phyloP scores from a whole-genome alignment of 1,140 invertebrate genomes.

The Meloidogyne hapla region DNA sequence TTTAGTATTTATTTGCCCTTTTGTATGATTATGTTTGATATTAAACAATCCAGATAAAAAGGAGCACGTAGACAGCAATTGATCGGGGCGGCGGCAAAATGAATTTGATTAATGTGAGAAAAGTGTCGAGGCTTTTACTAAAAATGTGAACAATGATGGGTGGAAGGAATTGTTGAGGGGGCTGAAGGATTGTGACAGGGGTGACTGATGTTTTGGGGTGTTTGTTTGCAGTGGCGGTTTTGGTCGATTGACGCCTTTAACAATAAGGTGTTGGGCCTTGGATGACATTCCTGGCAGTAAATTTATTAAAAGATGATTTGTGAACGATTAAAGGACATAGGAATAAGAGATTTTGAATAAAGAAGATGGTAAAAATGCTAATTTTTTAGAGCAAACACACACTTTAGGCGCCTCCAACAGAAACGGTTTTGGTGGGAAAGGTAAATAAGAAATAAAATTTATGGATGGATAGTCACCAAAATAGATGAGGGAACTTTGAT shows the following conservation, averaged over 20 bases:
- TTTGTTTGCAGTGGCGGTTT: not conserved
- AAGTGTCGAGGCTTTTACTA: not conserved
- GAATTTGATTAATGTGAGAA: slow-evolving; percentile 20
- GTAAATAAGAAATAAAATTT: not conserved
- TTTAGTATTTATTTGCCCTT: not conserved
- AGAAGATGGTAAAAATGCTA: not conserved
- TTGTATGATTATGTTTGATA: not conserved
- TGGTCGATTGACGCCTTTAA: not conserved
- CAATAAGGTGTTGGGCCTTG: not conserved
- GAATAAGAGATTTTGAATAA: too few species aligned
- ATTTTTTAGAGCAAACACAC: not conserved
- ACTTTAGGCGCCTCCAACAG: not conserved
- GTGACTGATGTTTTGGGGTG: not conserved
- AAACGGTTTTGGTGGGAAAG: not conserved
- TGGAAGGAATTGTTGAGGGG: not conserved
- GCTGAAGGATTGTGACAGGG: not conserved
- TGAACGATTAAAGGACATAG: not conserved
- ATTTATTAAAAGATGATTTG: not conserved
- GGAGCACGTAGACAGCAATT: slow-evolving; percentile 4
- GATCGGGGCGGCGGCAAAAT: not conserved
- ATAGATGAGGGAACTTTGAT: not conserved
- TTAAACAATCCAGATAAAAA: not conserved
- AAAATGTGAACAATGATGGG: not conserved
- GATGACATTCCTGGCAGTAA: not conserved
- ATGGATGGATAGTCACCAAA: not conserved